These are phyloP conservation scores for Hydropotes inermis DNA, from an alignment of 2,113 vertebrate genomes.

Conservation along the genomic window DNA sequence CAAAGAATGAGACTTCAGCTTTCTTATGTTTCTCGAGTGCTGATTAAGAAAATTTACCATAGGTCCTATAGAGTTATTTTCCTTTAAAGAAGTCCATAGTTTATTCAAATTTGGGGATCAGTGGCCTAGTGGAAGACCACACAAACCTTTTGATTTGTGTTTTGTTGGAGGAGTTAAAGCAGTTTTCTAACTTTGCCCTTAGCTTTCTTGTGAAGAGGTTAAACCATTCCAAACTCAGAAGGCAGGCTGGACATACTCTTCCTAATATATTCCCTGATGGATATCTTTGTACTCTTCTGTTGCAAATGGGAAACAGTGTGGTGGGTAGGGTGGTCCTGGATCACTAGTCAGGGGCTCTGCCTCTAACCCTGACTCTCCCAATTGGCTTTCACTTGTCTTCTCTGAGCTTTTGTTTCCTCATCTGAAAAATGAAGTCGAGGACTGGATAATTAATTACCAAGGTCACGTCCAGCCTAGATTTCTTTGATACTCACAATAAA, in stretches of 20 bases:
- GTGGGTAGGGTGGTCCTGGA: too few relatives aligned
- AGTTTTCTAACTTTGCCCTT: conserved; percentile 7
- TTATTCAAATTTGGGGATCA: neutral
- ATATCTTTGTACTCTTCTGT: neutral
- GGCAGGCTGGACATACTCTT: neutral
- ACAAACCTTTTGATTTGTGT: neutral
- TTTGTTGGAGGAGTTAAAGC: neutral
- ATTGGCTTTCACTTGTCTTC: neutral
- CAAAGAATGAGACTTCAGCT: neutral
- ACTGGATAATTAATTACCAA: neutral
- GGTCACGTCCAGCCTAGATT: neutral
- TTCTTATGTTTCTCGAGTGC: neutral
- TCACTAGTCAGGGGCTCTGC: neutral
- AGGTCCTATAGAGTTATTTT: neutral
- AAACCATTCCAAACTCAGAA: neutral
- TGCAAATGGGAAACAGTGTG: neutral
- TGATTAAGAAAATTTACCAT: neutral
- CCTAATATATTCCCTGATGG: neutral
- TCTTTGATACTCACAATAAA: conserved; percentile 21
- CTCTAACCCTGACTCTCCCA: neutral
- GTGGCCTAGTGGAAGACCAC: neutral
- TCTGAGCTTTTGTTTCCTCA: neutral
- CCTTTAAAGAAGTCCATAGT: neutral
- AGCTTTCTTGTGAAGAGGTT: neutral
- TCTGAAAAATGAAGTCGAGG: neutral